These are phyloP conservation scores for Atherinosoma microstoma DNA, from an alignment of 2,797 vertebrate species.

Conservation along the genomic window DNA sequence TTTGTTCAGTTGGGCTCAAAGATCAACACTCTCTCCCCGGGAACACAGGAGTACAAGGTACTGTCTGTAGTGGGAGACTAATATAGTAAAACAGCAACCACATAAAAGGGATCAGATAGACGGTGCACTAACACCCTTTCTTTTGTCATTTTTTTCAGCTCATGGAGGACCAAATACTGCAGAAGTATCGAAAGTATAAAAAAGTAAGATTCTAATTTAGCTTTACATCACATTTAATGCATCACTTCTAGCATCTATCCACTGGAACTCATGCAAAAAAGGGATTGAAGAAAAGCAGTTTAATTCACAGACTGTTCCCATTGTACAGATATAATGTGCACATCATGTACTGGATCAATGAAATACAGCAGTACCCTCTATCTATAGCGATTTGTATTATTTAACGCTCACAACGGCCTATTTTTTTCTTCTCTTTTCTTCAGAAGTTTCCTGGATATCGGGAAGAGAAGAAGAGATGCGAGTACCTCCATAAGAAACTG, in stretches of 20 bases:
- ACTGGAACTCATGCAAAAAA: background rate
- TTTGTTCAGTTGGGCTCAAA: conserved; percentile 89
- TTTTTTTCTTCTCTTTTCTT: conserved; percentile 26
- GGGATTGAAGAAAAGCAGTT: background rate
- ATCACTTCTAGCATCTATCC: background rate
- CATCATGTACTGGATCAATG: background rate
- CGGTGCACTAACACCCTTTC: conserved; percentile 37
- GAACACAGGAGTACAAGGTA: conserved; percentile 89
- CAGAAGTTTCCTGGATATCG: conserved; percentile 88
- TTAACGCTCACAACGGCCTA: conserved; percentile 10
- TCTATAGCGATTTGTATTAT: background rate
- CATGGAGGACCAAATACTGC: conserved; percentile 88
- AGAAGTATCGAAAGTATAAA: conserved; percentile 88
- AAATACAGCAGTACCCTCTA: background rate
- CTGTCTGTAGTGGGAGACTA: conserved; percentile 19
- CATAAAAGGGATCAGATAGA: conserved; percentile 1
- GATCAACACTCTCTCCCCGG: conserved; percentile 86
- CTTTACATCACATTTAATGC: background rate
- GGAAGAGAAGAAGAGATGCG: conserved; percentile 89
- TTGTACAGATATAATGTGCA: background rate
- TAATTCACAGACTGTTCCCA: background rate
- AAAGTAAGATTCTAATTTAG: conserved; percentile 80
- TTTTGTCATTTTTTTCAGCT: conserved; percentile 76
- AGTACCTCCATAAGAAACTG: conserved; percentile 90
- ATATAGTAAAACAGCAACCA: conserved; percentile 12